Evolutionary conservation across 2,113 vertebrate genomes (phyloP).

Genomic region (Clarias macrocephalus): DNA sequence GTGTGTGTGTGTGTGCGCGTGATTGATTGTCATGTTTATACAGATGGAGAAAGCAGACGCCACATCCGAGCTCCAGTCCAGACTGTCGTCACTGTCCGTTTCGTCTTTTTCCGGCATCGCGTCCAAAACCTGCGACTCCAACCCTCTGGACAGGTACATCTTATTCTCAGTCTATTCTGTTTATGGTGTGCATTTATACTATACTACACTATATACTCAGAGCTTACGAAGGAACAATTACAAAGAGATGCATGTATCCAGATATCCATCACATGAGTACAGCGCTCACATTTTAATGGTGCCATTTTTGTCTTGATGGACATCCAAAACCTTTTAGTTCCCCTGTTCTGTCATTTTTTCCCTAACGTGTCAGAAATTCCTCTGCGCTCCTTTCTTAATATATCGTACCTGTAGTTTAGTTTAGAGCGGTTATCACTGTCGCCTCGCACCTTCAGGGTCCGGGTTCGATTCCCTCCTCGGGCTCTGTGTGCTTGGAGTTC

Average conservation of each 20-base stretch:
- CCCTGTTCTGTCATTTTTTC: no score
- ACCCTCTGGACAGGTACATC: slow-evolving; percentile 67
- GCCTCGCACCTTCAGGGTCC: no score
- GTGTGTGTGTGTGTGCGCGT: background rate
- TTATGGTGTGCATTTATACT: no score
- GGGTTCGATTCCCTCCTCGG: no score
- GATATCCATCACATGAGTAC: background rate
- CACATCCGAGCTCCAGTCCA: slow-evolving; percentile 74
- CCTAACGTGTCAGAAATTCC: no score
- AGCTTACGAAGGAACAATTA: background rate
- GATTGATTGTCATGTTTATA: slow-evolving; percentile 36
- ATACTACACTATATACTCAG: no score
- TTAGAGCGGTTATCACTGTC: no score
- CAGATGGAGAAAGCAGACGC: slow-evolving; percentile 71
- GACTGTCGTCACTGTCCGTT: slow-evolving; percentile 74
- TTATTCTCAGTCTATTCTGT: no score
- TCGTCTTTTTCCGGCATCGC: slow-evolving; percentile 75
- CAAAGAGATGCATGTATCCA: background rate
- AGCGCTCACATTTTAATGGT: background rate
- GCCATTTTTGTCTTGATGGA: background rate
- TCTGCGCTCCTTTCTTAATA: no score
- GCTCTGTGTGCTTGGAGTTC: no score
- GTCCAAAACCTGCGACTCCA: slow-evolving; percentile 66
- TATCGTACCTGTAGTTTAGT: no score
- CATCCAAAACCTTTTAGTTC: no score